Evolutionary conservation across 2,888 invertebrate genomes (phyloP).

Genomic region (Drosophila vallismaia): DNA sequence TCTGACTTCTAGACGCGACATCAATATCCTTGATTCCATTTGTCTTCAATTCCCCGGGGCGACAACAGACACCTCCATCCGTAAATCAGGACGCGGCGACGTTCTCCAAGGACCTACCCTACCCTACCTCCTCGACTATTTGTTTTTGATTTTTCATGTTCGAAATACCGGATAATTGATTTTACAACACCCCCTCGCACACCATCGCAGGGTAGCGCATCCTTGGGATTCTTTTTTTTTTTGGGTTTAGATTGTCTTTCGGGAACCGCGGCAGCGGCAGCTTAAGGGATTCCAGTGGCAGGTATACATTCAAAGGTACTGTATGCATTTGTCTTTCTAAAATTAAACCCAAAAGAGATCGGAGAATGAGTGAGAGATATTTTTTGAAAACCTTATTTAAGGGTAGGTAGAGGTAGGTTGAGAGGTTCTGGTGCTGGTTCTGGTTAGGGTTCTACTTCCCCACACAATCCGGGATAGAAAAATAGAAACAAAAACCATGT

Average conservation of each 20-base stretch:
- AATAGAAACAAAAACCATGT: neutral
- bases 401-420: slow-evolving; percentile 41
- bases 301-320: slow-evolving; percentile 9
- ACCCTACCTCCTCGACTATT: slow-evolving; percentile 47
- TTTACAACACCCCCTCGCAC: slow-evolving; percentile 41
- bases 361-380: slow-evolving; percentile 42
- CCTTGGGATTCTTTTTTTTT: slow-evolving; percentile 27
- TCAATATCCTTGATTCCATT: slow-evolving; percentile 47
- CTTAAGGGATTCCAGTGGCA: slow-evolving; percentile 31
- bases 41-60: slow-evolving; percentile 42
- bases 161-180: slow-evolving; percentile 66
- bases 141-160: slow-evolving; percentile 55
- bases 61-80: slow-evolving; percentile 47
- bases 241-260: neutral
- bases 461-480: neutral
- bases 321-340: slow-evolving; percentile 18
- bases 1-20: slow-evolving; percentile 27
- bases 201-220: slow-evolving; percentile 28
- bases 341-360: slow-evolving; percentile 48
- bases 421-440: neutral
- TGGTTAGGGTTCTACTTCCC: neutral
- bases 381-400: slow-evolving; percentile 40
- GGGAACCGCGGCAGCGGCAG: slow-evolving; percentile 27
- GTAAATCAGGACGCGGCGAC: slow-evolving; percentile 59
- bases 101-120: slow-evolving; percentile 26